A percentile compares a stretch with the other conserved stretches of the same genome.
phyloP scores from a whole-genome alignment of 35 echinoderm and acorn worm genomes.

The Nesometra sesokonis region DNA sequence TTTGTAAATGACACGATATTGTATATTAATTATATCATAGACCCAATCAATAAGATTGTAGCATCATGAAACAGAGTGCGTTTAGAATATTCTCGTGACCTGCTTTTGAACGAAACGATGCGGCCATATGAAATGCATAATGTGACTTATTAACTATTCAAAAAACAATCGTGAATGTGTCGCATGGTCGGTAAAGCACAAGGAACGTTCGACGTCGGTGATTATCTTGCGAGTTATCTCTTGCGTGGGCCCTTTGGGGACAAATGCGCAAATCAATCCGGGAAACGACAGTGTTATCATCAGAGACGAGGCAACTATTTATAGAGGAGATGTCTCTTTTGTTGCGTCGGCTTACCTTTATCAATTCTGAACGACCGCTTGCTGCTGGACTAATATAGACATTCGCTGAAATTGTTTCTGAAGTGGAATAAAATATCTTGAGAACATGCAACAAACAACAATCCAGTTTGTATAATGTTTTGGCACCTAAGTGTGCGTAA shows the following conservation, averaged over 20 bases:
- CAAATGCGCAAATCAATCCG: background rate
- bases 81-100: background rate
- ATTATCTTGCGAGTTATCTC: background rate
- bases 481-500: too few species aligned
- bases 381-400: background rate
- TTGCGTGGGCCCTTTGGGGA: background rate
- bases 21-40: too few species aligned
- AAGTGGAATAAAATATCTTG: too few species aligned
- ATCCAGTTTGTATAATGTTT: too few species aligned
- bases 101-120: background rate
- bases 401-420: background rate
- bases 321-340: background rate
- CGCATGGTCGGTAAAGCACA: background rate
- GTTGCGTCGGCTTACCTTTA: background rate
- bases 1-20: too few species aligned
- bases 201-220: background rate
- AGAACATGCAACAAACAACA: too few species aligned
- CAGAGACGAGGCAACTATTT: background rate
- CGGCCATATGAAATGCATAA: background rate
- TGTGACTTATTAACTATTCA: background rate
- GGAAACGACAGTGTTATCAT: background rate
- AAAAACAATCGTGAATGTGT: background rate
- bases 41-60: background rate
- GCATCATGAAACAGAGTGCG: background rate
- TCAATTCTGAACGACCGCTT: background rate